These are phyloP conservation scores for Stenurella melanura DNA, from an alignment of 2,888 invertebrate genomes.

Conservation along the genomic window DNA sequence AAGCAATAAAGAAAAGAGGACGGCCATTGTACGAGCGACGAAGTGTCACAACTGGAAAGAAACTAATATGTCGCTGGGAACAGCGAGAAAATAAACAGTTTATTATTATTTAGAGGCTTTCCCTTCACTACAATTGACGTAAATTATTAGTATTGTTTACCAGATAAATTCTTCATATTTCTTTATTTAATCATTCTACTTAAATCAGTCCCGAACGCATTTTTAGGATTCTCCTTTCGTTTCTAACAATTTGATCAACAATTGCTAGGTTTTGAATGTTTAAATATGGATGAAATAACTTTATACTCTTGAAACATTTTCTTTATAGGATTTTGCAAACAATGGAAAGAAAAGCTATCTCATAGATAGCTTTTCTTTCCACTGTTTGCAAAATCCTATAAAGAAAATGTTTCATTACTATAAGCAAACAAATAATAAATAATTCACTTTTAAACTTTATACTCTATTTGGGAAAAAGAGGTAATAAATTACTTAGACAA, in stretches of 20 bases:
- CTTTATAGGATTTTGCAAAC: too few relatives aligned
- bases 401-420: too few relatives aligned
- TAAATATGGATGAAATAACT: too few relatives aligned
- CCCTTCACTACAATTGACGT: conserved; percentile 1
- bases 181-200: conserved; percentile 11
- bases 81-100: conserved; percentile 25
- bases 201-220: neutral
- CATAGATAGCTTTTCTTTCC: too few relatives aligned
- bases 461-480: too few relatives aligned
- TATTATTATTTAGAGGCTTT: conserved; percentile 20
- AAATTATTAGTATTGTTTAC: conserved; percentile 27
- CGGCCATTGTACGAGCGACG: conserved; percentile 44
- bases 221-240: neutral
- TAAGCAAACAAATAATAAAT: too few relatives aligned
- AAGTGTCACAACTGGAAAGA: conserved; percentile 51
- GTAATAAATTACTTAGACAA: too few relatives aligned
- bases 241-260: neutral
- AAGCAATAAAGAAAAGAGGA: conserved; percentile 50
- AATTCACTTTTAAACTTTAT: too few relatives aligned
- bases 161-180: conserved; percentile 2
- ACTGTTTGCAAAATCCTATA: too few relatives aligned
- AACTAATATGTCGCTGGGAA: conserved; percentile 46
- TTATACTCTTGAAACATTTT: too few relatives aligned
- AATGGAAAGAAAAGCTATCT: too few relatives aligned
- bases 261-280: too few relatives aligned